Conservation (phyloP, 2,888 invertebrate species). For the Drosophila kambysellisi region DNA sequence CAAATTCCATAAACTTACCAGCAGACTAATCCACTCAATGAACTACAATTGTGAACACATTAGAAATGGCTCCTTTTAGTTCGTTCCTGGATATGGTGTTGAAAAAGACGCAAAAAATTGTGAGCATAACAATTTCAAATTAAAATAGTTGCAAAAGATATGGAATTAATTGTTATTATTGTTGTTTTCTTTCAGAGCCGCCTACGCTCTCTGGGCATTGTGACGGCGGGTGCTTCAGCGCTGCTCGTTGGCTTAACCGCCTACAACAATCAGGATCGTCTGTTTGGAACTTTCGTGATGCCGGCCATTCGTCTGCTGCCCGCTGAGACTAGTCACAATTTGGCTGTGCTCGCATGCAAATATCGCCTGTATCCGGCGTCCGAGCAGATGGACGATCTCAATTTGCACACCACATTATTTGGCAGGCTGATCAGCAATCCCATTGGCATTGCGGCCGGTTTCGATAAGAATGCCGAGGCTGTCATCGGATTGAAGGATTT, state of each 20-base stretch:
- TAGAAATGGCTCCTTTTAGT: conserved; percentile 17
- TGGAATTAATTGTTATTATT: background rate
- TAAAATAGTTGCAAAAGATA: background rate
- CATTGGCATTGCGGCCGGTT: conserved; percentile 98
- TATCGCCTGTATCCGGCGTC: conserved; percentile 85
- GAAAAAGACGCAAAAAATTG: conserved; percentile 42
- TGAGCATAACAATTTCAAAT: conserved; percentile 24
- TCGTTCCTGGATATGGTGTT: conserved; percentile 24
- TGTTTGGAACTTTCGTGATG: conserved; percentile 64
- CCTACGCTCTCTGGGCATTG: conserved; percentile 61
- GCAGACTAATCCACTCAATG: background rate
- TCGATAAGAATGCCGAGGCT: conserved; percentile 98
- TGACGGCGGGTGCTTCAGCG: conserved; percentile 59
- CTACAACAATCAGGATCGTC: conserved; percentile 45
- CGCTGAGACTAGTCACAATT: conserved; percentile 93
- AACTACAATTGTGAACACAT: conserved; percentile 2
- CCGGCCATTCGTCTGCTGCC: conserved; percentile 86
- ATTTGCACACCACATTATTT: conserved; percentile 89
- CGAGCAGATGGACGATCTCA: conserved; percentile 56
- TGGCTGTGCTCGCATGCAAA: conserved; percentile 91
- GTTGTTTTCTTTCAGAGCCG: conserved; percentile 37
- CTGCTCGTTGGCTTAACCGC: conserved; percentile 47
- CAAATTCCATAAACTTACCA: background rate
- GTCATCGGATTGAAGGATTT: conserved; percentile 91
- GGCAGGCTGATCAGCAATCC: conserved; percentile 93